A percentile compares a stretch with the other conserved stretches of the same genome.
These are phyloP conservation scores for Bombus vancouverensis DNA, from an alignment of 1,140 invertebrate genomes.

Conservation along the genomic window DNA sequence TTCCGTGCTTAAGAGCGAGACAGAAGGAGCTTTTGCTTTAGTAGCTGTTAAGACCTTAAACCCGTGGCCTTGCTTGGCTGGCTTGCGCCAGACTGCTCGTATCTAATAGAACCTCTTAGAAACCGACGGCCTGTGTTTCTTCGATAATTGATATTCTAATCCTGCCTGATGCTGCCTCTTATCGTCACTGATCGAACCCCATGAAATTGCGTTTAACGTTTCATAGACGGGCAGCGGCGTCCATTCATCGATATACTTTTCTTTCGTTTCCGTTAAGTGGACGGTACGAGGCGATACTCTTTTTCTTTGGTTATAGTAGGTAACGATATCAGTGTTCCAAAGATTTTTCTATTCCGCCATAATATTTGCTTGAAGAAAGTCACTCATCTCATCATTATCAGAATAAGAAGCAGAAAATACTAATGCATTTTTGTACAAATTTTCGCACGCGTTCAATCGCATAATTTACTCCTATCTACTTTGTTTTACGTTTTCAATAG, in stretches of 20 bases:
- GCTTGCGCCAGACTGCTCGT: slow-evolving; percentile 35
- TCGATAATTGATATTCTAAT: slow-evolving; percentile 80
- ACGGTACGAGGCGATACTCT: neutral
- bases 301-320: accelerated
- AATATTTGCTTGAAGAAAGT: too few species aligned
- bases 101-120: slow-evolving; percentile 59
- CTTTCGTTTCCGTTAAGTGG: neutral
- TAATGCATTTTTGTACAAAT: neutral
- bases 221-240: neutral
- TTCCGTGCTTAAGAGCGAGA: slow-evolving; percentile 79
- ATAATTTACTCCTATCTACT: neutral
- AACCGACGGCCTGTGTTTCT: slow-evolving; percentile 29
- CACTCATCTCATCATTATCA: neutral
- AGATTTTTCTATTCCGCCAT: neutral
- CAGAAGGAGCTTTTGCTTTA: slow-evolving; percentile 79
- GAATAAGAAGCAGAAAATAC: neutral
- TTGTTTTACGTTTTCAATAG: neutral
- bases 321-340: neutral
- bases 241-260: neutral
- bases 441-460: too few species aligned
- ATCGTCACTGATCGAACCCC: neutral
- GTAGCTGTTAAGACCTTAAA: slow-evolving; percentile 82
- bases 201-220: neutral
- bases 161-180: slow-evolving; percentile 19
- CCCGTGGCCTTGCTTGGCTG: slow-evolving; percentile 54